Percentiles rank a stretch among this genome's conserved stretches.
phyloP scores from a whole-genome alignment of 2,113 vertebrate genomes.

The Eleginops maclovinus region DNA sequence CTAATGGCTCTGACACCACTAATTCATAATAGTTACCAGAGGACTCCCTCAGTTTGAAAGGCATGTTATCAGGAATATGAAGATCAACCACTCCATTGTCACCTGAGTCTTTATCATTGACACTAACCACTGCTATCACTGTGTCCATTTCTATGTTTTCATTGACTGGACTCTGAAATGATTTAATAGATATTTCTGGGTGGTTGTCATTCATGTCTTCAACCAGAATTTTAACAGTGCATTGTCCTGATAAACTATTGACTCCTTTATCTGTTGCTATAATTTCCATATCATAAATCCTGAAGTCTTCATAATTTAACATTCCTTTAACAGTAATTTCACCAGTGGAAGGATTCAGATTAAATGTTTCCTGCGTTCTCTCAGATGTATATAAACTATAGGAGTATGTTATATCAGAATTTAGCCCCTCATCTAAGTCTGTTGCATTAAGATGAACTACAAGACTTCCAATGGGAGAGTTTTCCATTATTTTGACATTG shows the following conservation, averaged over 20 bases:
- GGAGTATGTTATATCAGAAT: conserved; percentile 71
- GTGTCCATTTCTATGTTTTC: conserved; percentile 70
- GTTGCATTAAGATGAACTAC: conserved; percentile 72
- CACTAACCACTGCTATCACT: no score
- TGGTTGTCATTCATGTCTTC: conserved; percentile 83
- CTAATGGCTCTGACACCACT: conserved; percentile 69
- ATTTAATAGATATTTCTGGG: conserved; percentile 82
- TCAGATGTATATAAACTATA: conserved; percentile 77
- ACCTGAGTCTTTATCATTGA: conserved; percentile 77
- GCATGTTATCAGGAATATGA: conserved; percentile 55
- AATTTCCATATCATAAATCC: conserved; percentile 77
- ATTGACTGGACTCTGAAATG: conserved; percentile 78
- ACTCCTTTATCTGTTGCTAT: conserved; percentile 76
- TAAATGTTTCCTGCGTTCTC: conserved; percentile 73
- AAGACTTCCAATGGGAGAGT: conserved; percentile 69
- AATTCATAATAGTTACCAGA: conserved; percentile 77
- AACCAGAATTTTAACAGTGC: conserved; percentile 78
- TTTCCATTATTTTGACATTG: conserved; percentile 68
- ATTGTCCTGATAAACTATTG: conserved; percentile 69
- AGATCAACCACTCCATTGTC: conserved; percentile 74
- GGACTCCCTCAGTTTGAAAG: conserved; percentile 68
- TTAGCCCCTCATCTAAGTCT: conserved; percentile 71
- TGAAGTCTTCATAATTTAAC: conserved; percentile 83
- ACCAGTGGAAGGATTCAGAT: conserved; percentile 78
- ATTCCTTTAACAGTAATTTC: conserved; percentile 78